Conservation (phyloP, 2,113 vertebrate genomes). For the Opisthocomus hoazin region DNA sequence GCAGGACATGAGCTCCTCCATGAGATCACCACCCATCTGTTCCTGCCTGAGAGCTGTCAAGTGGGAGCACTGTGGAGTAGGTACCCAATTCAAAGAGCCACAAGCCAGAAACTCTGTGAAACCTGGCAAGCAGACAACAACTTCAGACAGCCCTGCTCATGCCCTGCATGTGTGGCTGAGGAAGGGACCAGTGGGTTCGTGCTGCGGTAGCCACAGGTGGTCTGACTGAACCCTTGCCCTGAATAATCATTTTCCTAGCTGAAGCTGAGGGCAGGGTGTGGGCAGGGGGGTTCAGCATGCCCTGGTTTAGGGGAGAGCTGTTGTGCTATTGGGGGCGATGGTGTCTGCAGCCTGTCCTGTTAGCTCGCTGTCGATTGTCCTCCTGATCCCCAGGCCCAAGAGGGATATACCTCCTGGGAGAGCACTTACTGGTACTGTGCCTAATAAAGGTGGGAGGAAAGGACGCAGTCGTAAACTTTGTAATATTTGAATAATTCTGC, state of each 20-base stretch:
- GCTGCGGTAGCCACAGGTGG: neutral
- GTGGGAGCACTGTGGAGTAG: neutral
- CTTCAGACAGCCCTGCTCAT: neutral
- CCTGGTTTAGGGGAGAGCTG: neutral
- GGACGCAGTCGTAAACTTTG: neutral
- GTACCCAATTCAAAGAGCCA: neutral
- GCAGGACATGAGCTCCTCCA: neutral
- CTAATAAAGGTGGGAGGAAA: neutral
- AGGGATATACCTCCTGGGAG: neutral
- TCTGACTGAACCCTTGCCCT: neutral
- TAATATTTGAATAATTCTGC: neutral
- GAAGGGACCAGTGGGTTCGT: neutral
- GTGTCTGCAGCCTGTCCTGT: neutral
- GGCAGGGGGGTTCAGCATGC: neutral
- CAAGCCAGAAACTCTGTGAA: neutral
- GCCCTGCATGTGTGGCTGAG: accelerated
- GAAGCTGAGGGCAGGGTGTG: neutral
- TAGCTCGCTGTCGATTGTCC: neutral
- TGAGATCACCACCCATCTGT: neutral
- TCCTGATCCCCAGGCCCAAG: neutral
- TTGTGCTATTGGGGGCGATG: no score
- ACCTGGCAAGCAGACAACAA: neutral
- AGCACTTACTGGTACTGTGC: neutral
- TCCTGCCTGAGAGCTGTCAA: neutral
- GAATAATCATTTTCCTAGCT: neutral